Base-by-base conservation (phyloP, 2,113 vertebrate species). In the Isurus oxyrinchus region DNA sequence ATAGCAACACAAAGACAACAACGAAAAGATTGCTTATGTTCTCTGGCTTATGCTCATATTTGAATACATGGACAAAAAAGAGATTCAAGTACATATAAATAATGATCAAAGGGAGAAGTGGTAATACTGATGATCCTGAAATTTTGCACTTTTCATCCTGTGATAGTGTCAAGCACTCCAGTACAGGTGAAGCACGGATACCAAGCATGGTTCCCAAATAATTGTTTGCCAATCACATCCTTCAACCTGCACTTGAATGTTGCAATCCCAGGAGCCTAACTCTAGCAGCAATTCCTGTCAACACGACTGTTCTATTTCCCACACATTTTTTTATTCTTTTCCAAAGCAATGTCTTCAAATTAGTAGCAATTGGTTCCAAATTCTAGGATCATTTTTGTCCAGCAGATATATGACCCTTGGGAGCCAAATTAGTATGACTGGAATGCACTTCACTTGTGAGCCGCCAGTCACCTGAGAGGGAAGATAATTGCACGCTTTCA, bases 271-370 rank as follows among this genome's bases (percentile, higher is more conserved):
- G 90, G 35, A 94, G 59, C 35, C 8, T 57, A 63, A 63, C 35
- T 63, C 59, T 40, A 23, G 16, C 35, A 40, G 59, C 57, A 63
- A n/a, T 63, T 19, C 35, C 57, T 93, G 16, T 21, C 90, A 93
- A 40, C 13, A 40, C 2, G 90, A 63, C 57, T 61, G 90, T 93
- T 93, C 90, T 40, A 93, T 40, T 63, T 93, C 90, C 35, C 35
- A 93, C 16, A 63, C 5, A 11, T 55, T 7, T 40, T 63, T 63
- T 40, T 61, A 61, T 93, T 61, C 13, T 63, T 93, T 93, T 40
- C 90, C 90, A 93, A n/a, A 93, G 59, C 7, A 93, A 63, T 93
- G 90, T 93, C 16, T 93, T 59, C 90, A 63, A 93, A 95, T 69
- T n/a, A 95, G 66, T 95, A 3, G 44, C 67, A 72, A 44, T 55